Percentiles rank a stretch among this genome's conserved stretches.
phyloP scores from a whole-genome alignment of 2,113 vertebrate species.

The Ailurus styani region DNA sequence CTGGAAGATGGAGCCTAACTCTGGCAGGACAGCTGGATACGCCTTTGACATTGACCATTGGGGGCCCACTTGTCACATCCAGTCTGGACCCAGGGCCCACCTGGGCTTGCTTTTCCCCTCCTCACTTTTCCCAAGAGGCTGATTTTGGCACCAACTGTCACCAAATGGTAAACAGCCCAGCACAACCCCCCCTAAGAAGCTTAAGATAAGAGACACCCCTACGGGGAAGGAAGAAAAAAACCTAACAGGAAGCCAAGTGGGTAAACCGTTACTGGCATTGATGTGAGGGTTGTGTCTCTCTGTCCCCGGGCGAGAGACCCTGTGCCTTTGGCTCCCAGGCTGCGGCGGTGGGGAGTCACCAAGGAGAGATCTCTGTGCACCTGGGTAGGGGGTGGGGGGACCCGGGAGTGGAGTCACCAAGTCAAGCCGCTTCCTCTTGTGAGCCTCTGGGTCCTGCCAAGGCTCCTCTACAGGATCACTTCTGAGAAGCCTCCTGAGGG shows the following conservation, averaged over 20 bases:
- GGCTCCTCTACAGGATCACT: neutral
- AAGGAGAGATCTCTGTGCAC: neutral
- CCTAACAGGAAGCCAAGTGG: constrained; percentile 69
- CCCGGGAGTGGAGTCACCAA: fast-evolving
- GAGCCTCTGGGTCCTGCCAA: neutral
- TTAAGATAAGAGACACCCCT: constrained; percentile 55
- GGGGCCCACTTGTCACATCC: neutral
- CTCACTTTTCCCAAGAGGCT: neutral
- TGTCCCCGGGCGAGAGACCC: neutral
- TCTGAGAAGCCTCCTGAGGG: neutral
- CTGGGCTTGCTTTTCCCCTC: neutral
- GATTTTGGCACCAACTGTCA: constrained; percentile 39
- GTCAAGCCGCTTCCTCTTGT: neutral
- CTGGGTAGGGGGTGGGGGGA: neutral
- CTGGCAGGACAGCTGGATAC: neutral
- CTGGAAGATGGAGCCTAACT: neutral
- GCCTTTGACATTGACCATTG: neutral
- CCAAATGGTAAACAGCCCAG: constrained; percentile 18
- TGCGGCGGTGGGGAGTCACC: neutral
- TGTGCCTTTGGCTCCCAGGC: neutral
- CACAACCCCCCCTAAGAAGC: neutral
- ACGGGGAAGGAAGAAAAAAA: constrained; percentile 38
- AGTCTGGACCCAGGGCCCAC: neutral
- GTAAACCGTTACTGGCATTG: constrained; percentile 51
- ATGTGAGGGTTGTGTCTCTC: neutral